Percentiles rank a stretch among this genome's conserved stretches.
Evolutionary conservation across 64 coral and sea anemone species (phyloP).

Genomic region (Actinia tenebrosa): DNA sequence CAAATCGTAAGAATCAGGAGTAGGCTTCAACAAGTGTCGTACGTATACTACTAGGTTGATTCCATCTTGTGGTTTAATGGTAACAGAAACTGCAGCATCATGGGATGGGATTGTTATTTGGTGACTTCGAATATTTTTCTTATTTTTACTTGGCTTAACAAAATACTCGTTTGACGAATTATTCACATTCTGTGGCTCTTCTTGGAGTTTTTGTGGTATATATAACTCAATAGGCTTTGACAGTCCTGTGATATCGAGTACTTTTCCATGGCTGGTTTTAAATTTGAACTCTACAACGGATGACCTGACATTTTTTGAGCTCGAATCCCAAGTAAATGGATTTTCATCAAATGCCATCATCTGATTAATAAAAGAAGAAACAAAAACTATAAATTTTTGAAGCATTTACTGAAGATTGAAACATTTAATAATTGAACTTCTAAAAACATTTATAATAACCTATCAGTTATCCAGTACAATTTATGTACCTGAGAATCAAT

Average conservation of each 20-base stretch:
- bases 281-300: conserved; percentile 76
- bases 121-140: conserved; percentile 69
- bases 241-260: conserved; percentile 56
- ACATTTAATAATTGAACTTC: too few relatives aligned
- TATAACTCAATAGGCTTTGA: conserved; percentile 61
- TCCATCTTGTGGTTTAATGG: conserved; percentile 44
- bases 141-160: conserved; percentile 58
- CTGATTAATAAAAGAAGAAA: conserved; percentile 4
- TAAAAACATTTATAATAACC: too few relatives aligned
- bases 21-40: conserved; percentile 44
- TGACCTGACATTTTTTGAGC: conserved; percentile 65
- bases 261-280: conserved; percentile 56
- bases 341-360: conserved; percentile 73
- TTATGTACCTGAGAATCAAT: conserved; percentile 79
- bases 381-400: not conserved
- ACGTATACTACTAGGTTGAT: conserved; percentile 51
- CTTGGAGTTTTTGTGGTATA: conserved; percentile 48
- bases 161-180: conserved; percentile 43
- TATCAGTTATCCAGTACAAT: not conserved
- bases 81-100: conserved; percentile 43
- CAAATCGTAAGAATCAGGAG: conserved; percentile 40
- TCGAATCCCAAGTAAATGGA: conserved; percentile 81
- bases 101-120: conserved; percentile 60
- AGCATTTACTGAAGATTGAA: not conserved
- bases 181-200: conserved; percentile 31